Base-by-base conservation (phyloP, 92 coral and sea anemone species). In the Palythoa caribaeorum region DNA sequence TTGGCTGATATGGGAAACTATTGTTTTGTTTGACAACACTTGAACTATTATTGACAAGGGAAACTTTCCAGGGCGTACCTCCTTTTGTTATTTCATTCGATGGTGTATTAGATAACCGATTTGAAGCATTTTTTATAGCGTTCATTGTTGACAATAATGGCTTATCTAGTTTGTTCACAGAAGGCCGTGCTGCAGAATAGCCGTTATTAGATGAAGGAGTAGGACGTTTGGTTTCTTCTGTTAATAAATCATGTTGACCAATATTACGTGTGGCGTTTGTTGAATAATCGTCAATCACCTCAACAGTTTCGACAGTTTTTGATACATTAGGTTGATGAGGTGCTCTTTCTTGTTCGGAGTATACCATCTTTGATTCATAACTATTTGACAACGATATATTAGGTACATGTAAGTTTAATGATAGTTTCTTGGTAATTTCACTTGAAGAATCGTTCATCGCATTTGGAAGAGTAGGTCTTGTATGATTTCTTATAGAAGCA, bases 281-380 rank as follows among this genome's bases (percentile, higher is more conserved):
- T 12, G 39, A 11, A 47, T 50, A 35, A 48, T 81, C 74, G 20
- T 68, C 76, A 65, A 81, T 63, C 52, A 81, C 51, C 47, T 66
- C 86, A 21, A 69, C 40, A 9, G 60, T 44, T 11, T 81, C 86
- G 11, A 60, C 20, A 40, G 60, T 19, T 19, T 44, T 81, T 20
- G 73, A 66, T 16, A 13, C 17, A 12, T 2, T n/a, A n/a, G 37
- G 55, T 21, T 1, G 55, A 1, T 62, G 74, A 66, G n/a, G 76
- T 20, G 9, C 28, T 5, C 40, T 48, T 44, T 11, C 59, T 48
- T 48, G 76, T 28, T 44, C 60, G 7, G 59, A 4, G 47, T 19
- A 39, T 20, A 40, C 15, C 47, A 17, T 9, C 15, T 39, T n/a
- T 62, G 55, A 38, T 38, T 16, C 70, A 8, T 8, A 13, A 20